Evolutionary conservation across 2,888 invertebrate species (phyloP).

Genomic region (Protula sp.): DNA sequence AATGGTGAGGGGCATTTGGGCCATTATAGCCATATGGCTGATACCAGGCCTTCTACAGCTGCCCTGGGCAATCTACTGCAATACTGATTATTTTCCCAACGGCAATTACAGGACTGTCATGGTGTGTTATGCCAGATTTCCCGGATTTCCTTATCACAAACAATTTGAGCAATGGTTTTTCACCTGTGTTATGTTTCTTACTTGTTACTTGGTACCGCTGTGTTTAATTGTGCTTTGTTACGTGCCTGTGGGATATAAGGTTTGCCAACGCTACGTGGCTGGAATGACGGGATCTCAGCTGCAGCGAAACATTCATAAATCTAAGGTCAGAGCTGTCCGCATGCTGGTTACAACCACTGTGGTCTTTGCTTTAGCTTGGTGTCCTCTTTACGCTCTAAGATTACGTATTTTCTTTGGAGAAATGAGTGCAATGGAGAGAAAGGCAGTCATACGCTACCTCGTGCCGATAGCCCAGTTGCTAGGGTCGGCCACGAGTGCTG

Average conservation of each 20-base stretch:
- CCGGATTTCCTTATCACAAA: not conserved
- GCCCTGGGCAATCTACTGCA: constrained; percentile 77
- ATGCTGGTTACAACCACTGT: constrained; percentile 93
- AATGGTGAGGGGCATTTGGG: constrained; percentile 1
- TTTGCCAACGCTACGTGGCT: constrained; percentile 81
- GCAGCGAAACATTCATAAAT: constrained; percentile 61
- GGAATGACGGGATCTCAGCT: constrained; percentile 67
- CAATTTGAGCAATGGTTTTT: constrained; percentile 66
- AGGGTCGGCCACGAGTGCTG: constrained; percentile 89
- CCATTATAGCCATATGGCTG: constrained; percentile 85
- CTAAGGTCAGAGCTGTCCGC: constrained; percentile 88
- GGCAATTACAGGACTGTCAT: not conserved
- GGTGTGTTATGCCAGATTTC: not conserved
- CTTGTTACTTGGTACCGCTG: constrained; percentile 87
- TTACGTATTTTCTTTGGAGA: constrained; percentile 77
- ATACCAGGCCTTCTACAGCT: constrained; percentile 77
- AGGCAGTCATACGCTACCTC: constrained; percentile 48
- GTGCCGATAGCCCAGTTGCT: constrained; percentile 88
- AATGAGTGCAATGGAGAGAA: not conserved
- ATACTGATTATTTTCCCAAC: not conserved
- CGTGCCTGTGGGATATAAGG: constrained; percentile 75
- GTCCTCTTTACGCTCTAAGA: constrained; percentile 84
- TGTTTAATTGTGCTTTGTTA: constrained; percentile 86
- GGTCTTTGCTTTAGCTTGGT: constrained; percentile 85
- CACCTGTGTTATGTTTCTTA: constrained; percentile 78